A percentile compares a stretch with the other conserved stretches of the same genome.
Evolutionary conservation across 2,113 vertebrate species (phyloP).

Genomic region (Fulmarus glacialis): DNA sequence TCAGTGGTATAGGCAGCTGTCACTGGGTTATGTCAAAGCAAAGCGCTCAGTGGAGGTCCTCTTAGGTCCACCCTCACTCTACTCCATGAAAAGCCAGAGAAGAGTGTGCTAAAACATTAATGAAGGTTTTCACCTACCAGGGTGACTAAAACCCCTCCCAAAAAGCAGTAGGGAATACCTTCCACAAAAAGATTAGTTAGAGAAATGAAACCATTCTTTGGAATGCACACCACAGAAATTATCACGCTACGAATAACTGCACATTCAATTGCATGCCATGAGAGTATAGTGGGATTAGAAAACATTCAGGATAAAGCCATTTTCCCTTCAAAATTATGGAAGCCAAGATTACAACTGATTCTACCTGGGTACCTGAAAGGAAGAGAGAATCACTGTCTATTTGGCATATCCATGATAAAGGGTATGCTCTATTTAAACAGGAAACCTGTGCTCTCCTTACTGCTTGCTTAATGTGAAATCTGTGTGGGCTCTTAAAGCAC

Average conservation of each 20-base stretch:
- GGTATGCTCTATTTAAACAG: neutral
- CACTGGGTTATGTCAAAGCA: neutral
- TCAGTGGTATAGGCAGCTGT: neutral
- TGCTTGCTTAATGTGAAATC: neutral
- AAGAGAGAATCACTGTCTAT: neutral
- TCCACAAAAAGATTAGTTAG: neutral
- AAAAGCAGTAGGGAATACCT: neutral
- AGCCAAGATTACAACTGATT: neutral
- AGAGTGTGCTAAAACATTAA: neutral
- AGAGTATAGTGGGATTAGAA: neutral
- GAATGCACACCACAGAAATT: neutral
- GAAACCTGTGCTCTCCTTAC: neutral
- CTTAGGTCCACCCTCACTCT: neutral
- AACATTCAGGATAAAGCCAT: neutral
- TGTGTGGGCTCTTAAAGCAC: neutral
- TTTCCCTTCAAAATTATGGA: neutral
- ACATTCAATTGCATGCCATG: neutral
- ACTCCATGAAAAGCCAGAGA: neutral
- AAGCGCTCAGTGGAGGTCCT: neutral
- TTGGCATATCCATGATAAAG: neutral
- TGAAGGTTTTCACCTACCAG: neutral
- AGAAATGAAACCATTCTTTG: neutral
- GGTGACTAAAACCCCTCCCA: neutral
- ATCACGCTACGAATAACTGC: neutral
- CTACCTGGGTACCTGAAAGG: neutral